A percentile compares a stretch with the other conserved stretches of the same genome.
phyloP scores from a whole-genome alignment of 2,113 vertebrate genomes.

The Sigmodon hispidus region DNA sequence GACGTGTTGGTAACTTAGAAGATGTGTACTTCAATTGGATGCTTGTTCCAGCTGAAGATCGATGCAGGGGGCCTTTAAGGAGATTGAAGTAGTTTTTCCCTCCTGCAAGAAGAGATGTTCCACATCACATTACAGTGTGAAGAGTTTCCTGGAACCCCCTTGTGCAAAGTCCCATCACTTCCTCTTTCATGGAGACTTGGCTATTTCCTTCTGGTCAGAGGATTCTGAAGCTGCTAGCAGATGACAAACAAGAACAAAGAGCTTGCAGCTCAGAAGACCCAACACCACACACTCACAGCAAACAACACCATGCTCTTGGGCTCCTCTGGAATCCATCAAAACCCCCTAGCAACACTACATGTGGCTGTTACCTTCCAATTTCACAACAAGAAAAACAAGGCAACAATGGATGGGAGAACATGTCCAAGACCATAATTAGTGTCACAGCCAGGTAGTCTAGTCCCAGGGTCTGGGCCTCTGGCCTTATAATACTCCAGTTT shows the following conservation, averaged over 20 bases:
- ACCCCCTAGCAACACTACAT: not conserved
- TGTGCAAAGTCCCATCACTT: not conserved
- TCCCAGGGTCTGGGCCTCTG: not conserved
- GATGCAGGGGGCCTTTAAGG: not conserved
- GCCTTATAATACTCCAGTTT: not conserved
- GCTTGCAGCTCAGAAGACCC: not conserved
- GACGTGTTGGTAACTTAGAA: accelerated
- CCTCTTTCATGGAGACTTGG: not conserved
- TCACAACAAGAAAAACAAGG: slow-evolving; percentile 8
- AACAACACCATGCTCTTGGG: not conserved
- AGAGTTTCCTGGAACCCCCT: not conserved
- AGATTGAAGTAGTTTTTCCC: not conserved
- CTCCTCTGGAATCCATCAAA: not conserved
- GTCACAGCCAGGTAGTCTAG: not conserved
- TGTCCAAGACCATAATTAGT: not conserved
- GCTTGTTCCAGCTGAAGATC: not conserved
- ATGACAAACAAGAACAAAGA: not conserved
- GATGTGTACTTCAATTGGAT: slow-evolving; percentile 10
- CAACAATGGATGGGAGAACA: not conserved
- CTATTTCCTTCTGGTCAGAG: not conserved
- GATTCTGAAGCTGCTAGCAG: not conserved
- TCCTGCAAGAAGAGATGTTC: not conserved
- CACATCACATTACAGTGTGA: not conserved
- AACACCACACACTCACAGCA: not conserved
- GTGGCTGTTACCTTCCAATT: no score